These are phyloP conservation scores for Cetonia aurata DNA, from an alignment of 2,888 invertebrate genomes.

Conservation along the genomic window DNA sequence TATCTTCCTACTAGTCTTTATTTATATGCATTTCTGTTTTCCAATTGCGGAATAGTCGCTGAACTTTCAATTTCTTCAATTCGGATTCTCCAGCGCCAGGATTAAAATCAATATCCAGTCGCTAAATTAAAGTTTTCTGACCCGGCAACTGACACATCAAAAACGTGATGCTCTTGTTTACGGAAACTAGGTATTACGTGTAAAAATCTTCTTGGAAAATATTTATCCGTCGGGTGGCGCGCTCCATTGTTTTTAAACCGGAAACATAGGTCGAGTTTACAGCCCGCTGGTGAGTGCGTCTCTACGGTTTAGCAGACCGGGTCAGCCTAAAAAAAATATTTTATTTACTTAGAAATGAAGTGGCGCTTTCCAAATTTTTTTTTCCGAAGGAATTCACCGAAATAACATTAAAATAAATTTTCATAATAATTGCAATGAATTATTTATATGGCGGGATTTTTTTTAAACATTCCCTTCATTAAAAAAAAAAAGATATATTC, in stretches of 20 bases:
- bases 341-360: constrained; percentile 23
- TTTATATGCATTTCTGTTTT: constrained; percentile 8
- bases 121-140: constrained; percentile 32
- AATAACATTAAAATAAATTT: constrained; percentile 14
- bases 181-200: too few species aligned
- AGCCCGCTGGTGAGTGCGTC: not conserved
- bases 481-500: too few species aligned
- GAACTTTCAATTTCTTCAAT: constrained; percentile 35
- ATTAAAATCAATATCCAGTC: constrained; percentile 37
- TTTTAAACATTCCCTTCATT: too few species aligned
- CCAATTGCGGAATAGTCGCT: not conserved
- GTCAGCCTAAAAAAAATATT: constrained; percentile 27
- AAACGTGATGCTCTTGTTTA: too few species aligned
- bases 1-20: too few species aligned
- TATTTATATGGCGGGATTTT: too few species aligned
- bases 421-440: too few species aligned
- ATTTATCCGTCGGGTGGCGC: too few species aligned
- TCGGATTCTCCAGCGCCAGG: constrained; percentile 23
- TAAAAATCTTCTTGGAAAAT: too few species aligned
- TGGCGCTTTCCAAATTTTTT: not conserved
- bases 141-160: constrained; percentile 1
- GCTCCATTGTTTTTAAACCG: too few species aligned
- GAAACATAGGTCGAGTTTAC: not conserved
- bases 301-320: constrained; percentile 15
- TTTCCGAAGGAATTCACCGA: constrained; percentile 9